phyloP scores from a whole-genome alignment of 2,113 vertebrate species.

The Pomatorhinus ruficollis region DNA sequence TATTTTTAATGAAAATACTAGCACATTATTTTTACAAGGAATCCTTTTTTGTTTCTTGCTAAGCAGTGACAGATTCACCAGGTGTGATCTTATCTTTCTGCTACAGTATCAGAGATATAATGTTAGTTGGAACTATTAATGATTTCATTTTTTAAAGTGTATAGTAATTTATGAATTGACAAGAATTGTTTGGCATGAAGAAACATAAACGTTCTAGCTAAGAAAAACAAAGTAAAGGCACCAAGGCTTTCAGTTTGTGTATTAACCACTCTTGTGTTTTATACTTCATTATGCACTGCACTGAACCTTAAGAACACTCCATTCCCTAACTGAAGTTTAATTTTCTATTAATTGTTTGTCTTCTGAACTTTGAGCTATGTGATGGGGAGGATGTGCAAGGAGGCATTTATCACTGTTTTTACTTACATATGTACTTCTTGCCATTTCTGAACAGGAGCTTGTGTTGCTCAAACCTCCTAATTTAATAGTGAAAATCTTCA shows the following conservation, averaged over 20 bases:
- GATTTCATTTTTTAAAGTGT: not conserved
- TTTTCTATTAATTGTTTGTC: not conserved
- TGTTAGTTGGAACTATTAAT: not conserved
- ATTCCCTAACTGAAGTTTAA: not conserved
- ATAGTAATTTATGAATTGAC: not conserved
- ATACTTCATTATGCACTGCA: not conserved
- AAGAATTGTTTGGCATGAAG: not conserved
- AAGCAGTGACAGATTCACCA: not conserved
- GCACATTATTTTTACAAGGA: not conserved
- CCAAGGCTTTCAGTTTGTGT: not conserved
- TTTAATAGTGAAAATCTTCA: not conserved
- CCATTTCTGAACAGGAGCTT: not conserved
- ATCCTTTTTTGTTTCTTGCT: not conserved
- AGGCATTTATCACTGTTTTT: not conserved
- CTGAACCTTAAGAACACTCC: not conserved
- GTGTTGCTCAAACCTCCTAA: not conserved
- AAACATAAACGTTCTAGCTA: not conserved
- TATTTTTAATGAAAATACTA: not conserved
- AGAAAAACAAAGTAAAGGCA: not conserved
- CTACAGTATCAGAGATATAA: not conserved
- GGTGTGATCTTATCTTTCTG: not conserved
- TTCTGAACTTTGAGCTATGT: not conserved
- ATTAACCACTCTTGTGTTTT: not conserved
- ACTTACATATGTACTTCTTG: not conserved
- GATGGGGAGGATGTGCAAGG: not conserved